A percentile compares a stretch with the other conserved stretches of the same genome.
Evolutionary conservation across 1,140 invertebrate genomes (phyloP).

Genomic region (Manduca sexta): DNA sequence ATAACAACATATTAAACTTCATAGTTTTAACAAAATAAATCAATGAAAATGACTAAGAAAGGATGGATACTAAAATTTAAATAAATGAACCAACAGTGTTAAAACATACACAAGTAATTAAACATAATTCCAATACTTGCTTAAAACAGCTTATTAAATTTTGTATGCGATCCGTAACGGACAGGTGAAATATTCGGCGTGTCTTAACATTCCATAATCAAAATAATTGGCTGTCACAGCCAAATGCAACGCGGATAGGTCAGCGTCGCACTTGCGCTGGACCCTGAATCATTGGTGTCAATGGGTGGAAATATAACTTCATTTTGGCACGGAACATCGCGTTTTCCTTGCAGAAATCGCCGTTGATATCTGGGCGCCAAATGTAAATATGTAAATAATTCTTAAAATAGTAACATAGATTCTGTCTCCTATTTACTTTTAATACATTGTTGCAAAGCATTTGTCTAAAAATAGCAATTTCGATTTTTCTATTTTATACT

Average conservation of each 20-base stretch:
- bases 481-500: no score
- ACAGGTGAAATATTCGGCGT: constrained; percentile 34
- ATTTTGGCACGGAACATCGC: constrained; percentile 47
- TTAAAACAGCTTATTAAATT: constrained; percentile 43
- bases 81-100: neutral
- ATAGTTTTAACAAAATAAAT: no score
- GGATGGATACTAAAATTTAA: no score
- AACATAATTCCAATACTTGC: no score
- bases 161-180: constrained; percentile 39
- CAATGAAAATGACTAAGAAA: no score
- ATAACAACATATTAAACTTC: no score
- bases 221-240: constrained; percentile 48
- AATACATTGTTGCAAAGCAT: constrained; percentile 4
- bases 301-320: constrained; percentile 52
- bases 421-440: constrained; percentile 10
- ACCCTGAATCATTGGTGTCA: constrained; percentile 49
- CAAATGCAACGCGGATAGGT: constrained; percentile 33
- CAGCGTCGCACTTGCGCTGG: constrained; percentile 4
- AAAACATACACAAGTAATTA: neutral
- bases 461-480: no score
- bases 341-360: constrained; percentile 36
- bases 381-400: constrained; percentile 37
- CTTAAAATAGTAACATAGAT: constrained; percentile 26
- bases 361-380: constrained; percentile 33
- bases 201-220: constrained; percentile 34